These are phyloP conservation scores for Gnathonemus echidnorhynchus DNA, from an alignment of 2,113 vertebrate genomes.

Conservation along the genomic window DNA sequence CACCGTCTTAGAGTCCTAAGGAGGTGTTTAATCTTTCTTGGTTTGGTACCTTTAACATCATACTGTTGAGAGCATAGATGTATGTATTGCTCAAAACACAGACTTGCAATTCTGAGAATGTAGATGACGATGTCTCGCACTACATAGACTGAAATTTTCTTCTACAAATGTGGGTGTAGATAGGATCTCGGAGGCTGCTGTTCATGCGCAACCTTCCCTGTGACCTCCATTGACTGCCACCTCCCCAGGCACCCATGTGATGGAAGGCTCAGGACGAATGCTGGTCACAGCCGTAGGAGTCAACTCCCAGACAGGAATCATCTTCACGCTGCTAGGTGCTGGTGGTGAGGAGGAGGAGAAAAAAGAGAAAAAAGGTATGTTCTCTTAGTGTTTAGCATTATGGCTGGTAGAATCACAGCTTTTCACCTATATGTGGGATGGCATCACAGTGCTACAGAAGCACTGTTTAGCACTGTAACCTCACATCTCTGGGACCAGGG, in stretches of 20 bases:
- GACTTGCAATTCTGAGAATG: background rate
- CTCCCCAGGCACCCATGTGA: conserved; percentile 68
- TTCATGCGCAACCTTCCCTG: background rate
- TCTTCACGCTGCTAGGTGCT: conserved; percentile 73
- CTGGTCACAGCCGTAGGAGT: conserved; percentile 72
- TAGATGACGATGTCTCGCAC: background rate
- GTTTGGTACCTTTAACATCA: background rate
- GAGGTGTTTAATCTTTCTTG: background rate
- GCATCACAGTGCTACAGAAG: background rate
- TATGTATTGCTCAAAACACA: no score
- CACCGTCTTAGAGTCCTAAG: no score
- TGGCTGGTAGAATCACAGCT: background rate
- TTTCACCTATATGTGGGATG: background rate
- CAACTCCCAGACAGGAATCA: conserved; percentile 78
- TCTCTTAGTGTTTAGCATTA: background rate
- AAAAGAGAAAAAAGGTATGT: conserved; percentile 77
- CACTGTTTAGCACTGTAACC: background rate
- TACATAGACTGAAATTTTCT: background rate
- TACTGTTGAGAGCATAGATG: background rate
- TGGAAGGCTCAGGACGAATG: conserved; percentile 77
- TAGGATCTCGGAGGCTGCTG: background rate
- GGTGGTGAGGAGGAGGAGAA: conserved; percentile 74
- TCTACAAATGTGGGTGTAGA: background rate
- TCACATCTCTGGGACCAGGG: background rate
- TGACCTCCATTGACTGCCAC: background rate